These are phyloP conservation scores for Apomyelois bistriatella DNA, from an alignment of 2,888 invertebrate species.

Conservation along the genomic window DNA sequence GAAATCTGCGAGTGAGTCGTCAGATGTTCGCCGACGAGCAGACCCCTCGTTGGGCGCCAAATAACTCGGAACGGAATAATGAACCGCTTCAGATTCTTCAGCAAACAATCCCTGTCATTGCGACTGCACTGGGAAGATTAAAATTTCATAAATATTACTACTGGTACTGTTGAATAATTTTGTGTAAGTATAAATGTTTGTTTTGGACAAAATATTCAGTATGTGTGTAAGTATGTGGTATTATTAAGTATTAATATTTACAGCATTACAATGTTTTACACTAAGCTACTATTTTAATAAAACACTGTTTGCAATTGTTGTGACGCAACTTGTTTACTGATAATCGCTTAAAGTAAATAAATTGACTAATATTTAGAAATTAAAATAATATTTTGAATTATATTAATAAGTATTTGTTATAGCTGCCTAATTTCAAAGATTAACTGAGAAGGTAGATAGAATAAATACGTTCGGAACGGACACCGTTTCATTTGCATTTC, in stretches of 20 bases:
- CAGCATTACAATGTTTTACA: too few relatives aligned
- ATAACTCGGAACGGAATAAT: slow-evolving; percentile 65
- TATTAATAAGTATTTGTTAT: slow-evolving; percentile 25
- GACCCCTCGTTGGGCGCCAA: slow-evolving; percentile 59
- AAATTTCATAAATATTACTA: slow-evolving; percentile 43
- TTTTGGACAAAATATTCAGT: too few relatives aligned
- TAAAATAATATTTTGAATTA: background rate
- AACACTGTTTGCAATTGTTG: too few relatives aligned
- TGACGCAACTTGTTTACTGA: too few relatives aligned
- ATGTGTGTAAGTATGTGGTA: too few relatives aligned
- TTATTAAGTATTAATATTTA: too few relatives aligned
- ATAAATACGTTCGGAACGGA: slow-evolving; percentile 70
- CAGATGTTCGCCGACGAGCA: slow-evolving; percentile 46
- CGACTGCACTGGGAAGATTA: slow-evolving; percentile 47
- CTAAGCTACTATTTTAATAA: too few relatives aligned
- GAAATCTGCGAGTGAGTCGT: slow-evolving; percentile 48
- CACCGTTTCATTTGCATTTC: slow-evolving; percentile 77
- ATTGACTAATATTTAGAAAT: too few relatives aligned
- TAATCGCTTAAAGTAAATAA: too few relatives aligned
- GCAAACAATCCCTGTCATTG: slow-evolving; percentile 56
- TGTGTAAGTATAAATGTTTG: too few relatives aligned
- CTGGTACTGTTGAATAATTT: slow-evolving; percentile 28
- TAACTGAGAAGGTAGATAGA: slow-evolving; percentile 62
- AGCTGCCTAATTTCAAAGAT: slow-evolving; percentile 50
- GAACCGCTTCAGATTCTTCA: slow-evolving; percentile 58